Conservation (phyloP, 2,888 invertebrate genomes). For the Eucera pruinosa region DNA sequence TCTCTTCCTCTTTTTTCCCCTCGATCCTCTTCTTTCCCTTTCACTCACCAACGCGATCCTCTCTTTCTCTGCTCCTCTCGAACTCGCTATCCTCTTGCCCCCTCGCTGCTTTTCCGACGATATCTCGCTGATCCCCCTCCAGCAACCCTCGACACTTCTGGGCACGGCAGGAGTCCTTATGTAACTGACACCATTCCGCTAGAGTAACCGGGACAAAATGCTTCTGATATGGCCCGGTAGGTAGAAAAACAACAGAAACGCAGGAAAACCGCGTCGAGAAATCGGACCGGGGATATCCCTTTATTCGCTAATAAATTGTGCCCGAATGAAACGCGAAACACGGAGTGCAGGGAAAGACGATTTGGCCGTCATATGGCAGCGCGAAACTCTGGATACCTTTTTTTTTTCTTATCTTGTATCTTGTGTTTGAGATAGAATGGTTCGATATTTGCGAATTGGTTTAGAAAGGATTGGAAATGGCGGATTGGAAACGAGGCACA, state of each 20-base stretch:
- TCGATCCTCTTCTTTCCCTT: constrained; percentile 55
- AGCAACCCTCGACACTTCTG: constrained; percentile 70
- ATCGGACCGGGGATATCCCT: not conserved
- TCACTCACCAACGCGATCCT: constrained; percentile 55
- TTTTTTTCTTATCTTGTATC: not conserved
- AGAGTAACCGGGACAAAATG: constrained; percentile 81
- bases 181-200: constrained; percentile 82
- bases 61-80: constrained; percentile 43
- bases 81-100: constrained; percentile 52
- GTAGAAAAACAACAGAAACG: constrained; percentile 57
- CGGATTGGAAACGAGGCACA: not conserved
- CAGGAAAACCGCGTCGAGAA: constrained; percentile 28
- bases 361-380: too few relatives aligned
- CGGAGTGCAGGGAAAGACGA: too few relatives aligned
- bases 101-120: constrained; percentile 9
- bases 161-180: constrained; percentile 80
- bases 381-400: too few relatives aligned
- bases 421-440: not conserved
- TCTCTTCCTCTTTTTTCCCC: constrained; percentile 46
- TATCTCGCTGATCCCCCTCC: constrained; percentile 65
- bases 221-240: constrained; percentile 65
- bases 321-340: too few relatives aligned
- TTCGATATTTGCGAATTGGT: not conserved
- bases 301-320: not conserved
- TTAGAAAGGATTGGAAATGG: not conserved